A percentile compares a stretch with the other conserved stretches of the same genome.
These are phyloP conservation scores for Nomada hirtipes DNA, from an alignment of 2,888 invertebrate species.

Conservation along the genomic window DNA sequence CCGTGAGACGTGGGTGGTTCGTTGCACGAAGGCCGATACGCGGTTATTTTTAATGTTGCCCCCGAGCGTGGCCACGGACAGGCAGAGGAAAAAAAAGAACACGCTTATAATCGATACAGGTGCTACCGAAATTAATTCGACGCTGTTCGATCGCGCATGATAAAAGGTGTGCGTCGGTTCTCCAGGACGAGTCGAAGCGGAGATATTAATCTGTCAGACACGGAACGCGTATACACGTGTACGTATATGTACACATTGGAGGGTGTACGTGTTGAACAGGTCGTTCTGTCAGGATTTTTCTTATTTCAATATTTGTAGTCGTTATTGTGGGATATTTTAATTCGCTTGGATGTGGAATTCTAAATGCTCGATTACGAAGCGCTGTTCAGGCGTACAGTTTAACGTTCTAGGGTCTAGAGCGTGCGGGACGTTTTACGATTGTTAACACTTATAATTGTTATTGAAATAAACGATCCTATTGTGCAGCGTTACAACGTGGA, in stretches of 20 bases:
- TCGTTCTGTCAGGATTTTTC: not conserved
- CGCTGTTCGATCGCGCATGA: constrained; percentile 22
- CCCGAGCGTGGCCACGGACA: constrained; percentile 35
- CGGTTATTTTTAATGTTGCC: constrained; percentile 71
- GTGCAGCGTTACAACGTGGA: too few relatives aligned
- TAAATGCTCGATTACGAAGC: too few relatives aligned
- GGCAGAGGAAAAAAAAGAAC: constrained; percentile 36
- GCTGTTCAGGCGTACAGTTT: too few relatives aligned
- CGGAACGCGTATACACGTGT: not conserved
- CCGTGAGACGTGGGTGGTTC: constrained; percentile 65
- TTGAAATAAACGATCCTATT: not conserved
- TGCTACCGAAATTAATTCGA: constrained; percentile 49
- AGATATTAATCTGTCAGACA: constrained; percentile 24
- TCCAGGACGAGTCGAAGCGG: not conserved
- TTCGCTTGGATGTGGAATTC: too few relatives aligned
- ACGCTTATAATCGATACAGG: constrained; percentile 58
- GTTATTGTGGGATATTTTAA: too few relatives aligned
- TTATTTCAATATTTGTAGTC: not conserved
- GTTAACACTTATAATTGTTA: not conserved
- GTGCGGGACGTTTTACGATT: too few relatives aligned
- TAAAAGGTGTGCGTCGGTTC: constrained; percentile 3
- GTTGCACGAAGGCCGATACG: constrained; percentile 56
- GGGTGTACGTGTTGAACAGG: not conserved
- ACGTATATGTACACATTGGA: too few relatives aligned
- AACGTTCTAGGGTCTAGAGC: too few relatives aligned